A percentile compares a stretch with the other conserved stretches of the same genome.
These are phyloP conservation scores for Rhopalosiphum maidis DNA, from an alignment of 1,140 invertebrate species.

Conservation along the genomic window DNA sequence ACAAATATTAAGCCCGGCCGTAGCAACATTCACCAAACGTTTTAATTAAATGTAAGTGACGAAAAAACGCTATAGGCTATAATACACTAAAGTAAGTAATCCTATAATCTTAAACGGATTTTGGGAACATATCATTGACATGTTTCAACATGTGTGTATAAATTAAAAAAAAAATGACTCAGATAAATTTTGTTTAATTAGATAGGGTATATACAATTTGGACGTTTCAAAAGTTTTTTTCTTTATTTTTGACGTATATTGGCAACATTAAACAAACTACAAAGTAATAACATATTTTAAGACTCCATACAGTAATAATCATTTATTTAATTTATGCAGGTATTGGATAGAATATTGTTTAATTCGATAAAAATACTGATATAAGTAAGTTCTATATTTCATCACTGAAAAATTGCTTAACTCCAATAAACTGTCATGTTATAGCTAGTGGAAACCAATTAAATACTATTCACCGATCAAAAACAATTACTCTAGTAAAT, in stretches of 20 bases:
- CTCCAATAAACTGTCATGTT: neutral
- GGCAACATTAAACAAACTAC: neutral
- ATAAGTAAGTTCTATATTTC: neutral
- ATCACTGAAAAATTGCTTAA: too few species aligned
- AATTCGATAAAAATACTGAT: neutral
- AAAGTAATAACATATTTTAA: neutral
- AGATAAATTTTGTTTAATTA: neutral
- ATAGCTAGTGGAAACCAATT: neutral
- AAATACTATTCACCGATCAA: neutral
- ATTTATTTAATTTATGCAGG: neutral
- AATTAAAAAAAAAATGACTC: neutral
- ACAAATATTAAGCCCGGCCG: neutral
- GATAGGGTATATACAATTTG: neutral
- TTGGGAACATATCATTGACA: neutral
- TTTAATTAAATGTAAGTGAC: conserved; percentile 33
- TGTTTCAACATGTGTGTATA: neutral
- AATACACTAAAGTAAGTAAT: neutral
- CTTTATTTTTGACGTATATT: neutral
- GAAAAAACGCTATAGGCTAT: neutral
- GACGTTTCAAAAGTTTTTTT: neutral
- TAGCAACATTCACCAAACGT: neutral
- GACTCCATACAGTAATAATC: neutral
- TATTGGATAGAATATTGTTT: neutral
- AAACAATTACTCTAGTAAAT: neutral
- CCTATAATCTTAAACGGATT: neutral